A percentile compares a stretch with the other conserved stretches of the same genome.
phyloP scores from a whole-genome alignment of 2,888 invertebrate species.

The Agrochola lota region DNA sequence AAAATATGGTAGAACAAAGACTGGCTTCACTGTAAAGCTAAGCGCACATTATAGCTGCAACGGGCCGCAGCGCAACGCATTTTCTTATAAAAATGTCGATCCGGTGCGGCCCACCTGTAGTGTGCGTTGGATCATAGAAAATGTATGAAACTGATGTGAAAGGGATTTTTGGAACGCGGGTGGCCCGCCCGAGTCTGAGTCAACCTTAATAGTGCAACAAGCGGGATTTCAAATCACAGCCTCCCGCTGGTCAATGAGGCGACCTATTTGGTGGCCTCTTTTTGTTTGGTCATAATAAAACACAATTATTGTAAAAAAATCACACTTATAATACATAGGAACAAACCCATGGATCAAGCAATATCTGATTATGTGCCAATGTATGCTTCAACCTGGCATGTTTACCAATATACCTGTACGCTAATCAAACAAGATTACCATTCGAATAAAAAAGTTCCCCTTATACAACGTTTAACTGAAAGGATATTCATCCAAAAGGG shows the following conservation, averaged over 20 bases:
- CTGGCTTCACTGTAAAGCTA: background rate
- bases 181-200: background rate
- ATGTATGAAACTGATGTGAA: background rate
- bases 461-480: background rate
- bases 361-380: background rate
- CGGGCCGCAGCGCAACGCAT: background rate
- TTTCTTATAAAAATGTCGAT: background rate
- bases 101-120: too few species aligned
- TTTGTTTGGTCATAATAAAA: background rate
- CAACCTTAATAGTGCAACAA: background rate
- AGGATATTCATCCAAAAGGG: background rate
- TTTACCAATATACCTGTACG: conserved; percentile 4
- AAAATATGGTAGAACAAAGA: background rate
- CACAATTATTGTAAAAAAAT: background rate
- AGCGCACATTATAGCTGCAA: background rate
- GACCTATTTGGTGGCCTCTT: background rate
- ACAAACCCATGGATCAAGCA: background rate
- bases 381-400: background rate
- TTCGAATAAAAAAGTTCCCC: conserved; percentile 1
- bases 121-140: background rate
- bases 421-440: conserved; percentile 17
- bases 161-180: background rate
- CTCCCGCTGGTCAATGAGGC: background rate
- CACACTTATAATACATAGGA: background rate
- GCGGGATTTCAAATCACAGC: too few species aligned